phyloP scores from a whole-genome alignment of 1,140 invertebrate genomes.

The Bombus impatiens region DNA sequence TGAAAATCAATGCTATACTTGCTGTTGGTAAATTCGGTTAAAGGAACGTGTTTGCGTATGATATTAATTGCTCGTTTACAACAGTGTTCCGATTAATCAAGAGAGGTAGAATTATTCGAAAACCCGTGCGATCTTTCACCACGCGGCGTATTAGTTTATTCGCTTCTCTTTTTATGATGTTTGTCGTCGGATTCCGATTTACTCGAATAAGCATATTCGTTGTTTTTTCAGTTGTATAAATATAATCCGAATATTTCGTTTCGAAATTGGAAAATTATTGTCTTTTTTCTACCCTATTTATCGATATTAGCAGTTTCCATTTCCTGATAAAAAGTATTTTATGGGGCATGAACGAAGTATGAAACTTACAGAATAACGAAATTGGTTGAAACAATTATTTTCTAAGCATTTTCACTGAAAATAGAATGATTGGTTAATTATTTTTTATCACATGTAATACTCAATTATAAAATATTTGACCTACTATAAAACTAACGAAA shows the following conservation, averaged over 20 bases:
- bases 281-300: not conserved
- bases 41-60: not conserved
- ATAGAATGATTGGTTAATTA: no score
- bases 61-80: constrained; percentile 6
- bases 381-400: no score
- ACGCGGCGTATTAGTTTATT: not conserved
- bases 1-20: constrained; percentile 19
- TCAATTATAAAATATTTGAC: no score
- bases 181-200: not conserved
- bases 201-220: not conserved
- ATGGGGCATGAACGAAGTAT: not conserved
- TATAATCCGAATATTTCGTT: not conserved
- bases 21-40: constrained; percentile 1
- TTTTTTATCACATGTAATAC: no score
- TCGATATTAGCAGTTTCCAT: not conserved
- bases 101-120: not conserved
- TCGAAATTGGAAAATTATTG: not conserved
- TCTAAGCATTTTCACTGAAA: no score
- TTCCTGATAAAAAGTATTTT: not conserved
- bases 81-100: no score
- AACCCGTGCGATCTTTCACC: no score
- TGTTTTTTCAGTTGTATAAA: not conserved
- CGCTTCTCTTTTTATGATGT: not conserved
- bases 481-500: no score
- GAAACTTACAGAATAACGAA: not conserved